These are phyloP conservation scores for Lerista edwardsae DNA, from an alignment of 2,797 vertebrate species.

Conservation along the genomic window DNA sequence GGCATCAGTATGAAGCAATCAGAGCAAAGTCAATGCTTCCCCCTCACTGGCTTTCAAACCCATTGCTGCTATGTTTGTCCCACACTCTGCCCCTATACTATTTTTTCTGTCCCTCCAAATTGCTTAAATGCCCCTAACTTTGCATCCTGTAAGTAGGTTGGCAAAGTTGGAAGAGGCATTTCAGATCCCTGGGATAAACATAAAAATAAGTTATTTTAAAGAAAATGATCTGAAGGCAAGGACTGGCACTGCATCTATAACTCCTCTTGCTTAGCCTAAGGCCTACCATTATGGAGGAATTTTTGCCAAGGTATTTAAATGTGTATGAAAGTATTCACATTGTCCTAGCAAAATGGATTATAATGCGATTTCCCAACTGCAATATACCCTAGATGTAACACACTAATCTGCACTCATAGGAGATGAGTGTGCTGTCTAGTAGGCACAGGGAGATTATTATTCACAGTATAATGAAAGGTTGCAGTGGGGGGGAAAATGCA, in stretches of 20 bases:
- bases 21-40: no score
- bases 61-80: no score
- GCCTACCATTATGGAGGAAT: not conserved
- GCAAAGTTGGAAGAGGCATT: no score
- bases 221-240: not conserved
- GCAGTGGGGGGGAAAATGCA: not conserved
- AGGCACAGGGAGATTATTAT: constrained; percentile 3
- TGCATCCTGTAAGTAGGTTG: no score
- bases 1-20: no score
- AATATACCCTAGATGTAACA: constrained; percentile 2
- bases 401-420: not conserved
- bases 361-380: not conserved
- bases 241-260: not conserved
- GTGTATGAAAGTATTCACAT: not conserved
- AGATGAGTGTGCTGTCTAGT: not conserved
- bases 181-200: not conserved
- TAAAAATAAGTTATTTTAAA: not conserved
- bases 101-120: no score
- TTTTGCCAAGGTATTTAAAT: not conserved
- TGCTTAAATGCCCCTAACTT: no score
- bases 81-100: no score
- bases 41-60: no score
- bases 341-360: not conserved
- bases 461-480: not conserved
- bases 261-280: not conserved